These are phyloP conservation scores for Lumbricus terrestris DNA, from an alignment of 2,888 invertebrate genomes.

Conservation along the genomic window DNA sequence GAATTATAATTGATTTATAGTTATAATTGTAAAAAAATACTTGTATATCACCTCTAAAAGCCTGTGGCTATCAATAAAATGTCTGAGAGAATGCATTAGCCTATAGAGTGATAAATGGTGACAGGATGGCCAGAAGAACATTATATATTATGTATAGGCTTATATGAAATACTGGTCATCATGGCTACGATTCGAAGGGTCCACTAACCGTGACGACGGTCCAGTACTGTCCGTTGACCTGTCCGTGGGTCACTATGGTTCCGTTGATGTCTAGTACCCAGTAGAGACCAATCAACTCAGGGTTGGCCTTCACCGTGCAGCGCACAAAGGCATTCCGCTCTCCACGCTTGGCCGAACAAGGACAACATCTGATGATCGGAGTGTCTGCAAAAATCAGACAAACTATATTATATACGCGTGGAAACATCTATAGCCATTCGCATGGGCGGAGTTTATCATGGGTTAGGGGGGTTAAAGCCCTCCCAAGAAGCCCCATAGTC, in stretches of 20 bases:
- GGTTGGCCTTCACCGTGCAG: slow-evolving; percentile 25
- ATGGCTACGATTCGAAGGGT: not conserved
- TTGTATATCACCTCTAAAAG: not conserved
- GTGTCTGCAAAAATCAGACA: slow-evolving; percentile 4
- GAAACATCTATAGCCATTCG: too few species aligned
- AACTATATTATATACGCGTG: too few species aligned
- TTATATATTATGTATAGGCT: too few species aligned
- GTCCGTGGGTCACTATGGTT: not conserved
- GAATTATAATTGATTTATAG: too few species aligned
- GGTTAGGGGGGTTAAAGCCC: too few species aligned
- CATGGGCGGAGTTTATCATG: too few species aligned
- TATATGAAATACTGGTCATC: too few species aligned
- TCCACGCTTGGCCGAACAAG: not conserved
- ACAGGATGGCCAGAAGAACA: not conserved
- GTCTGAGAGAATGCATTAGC: not conserved
- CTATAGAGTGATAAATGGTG: too few species aligned
- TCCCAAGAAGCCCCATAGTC: too few species aligned
- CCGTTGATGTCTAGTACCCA: slow-evolving; percentile 18
- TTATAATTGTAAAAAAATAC: not conserved
- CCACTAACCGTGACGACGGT: not conserved
- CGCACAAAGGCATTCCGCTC: slow-evolving; percentile 3
- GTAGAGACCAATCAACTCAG: slow-evolving; percentile 23
- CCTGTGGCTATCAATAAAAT: not conserved
- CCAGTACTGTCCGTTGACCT: not conserved
- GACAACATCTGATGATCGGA: slow-evolving; percentile 16